These are phyloP conservation scores for Laterallus jamaicensis DNA, from an alignment of 2,113 vertebrate species.

Conservation along the genomic window DNA sequence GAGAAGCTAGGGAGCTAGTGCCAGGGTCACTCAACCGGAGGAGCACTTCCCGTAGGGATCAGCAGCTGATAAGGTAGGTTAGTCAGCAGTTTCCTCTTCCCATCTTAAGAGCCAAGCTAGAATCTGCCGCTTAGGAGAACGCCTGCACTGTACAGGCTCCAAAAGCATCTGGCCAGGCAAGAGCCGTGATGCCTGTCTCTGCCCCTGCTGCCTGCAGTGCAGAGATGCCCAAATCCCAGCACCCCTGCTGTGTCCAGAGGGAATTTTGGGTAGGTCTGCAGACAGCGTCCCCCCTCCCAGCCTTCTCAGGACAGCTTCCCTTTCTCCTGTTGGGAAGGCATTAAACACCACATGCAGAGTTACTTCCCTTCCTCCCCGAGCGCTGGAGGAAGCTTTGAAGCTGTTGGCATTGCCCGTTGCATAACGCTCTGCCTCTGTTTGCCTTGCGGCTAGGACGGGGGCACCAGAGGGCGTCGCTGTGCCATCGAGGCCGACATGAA, in stretches of 20 bases:
- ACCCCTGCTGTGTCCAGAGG: not conserved
- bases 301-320: not conserved
- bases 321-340: not conserved
- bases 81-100: conserved; percentile 71
- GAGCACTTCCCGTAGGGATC: conserved; percentile 79
- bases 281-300: not conserved
- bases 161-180: not conserved
- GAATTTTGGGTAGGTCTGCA: conserved; percentile 29
- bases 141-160: conserved; percentile 5
- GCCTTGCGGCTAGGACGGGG: conserved; percentile 85
- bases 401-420: not conserved
- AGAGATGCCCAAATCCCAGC: not conserved
- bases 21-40: conserved; percentile 82
- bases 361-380: not conserved
- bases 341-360: not conserved
- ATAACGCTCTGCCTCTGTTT: conserved; percentile 44
- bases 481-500: conserved; percentile 99
- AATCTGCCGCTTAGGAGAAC: not conserved
- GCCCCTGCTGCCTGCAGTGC: not conserved
- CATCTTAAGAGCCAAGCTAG: conserved; percentile 18
- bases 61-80: conserved; percentile 81
- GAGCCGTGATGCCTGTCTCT: not conserved
- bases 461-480: conserved; percentile 96
- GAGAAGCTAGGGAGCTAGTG: conserved; percentile 83
- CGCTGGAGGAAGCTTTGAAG: not conserved